phyloP scores from a whole-genome alignment of 2,797 vertebrate genomes.

The Eurystomus glaucurus region DNA sequence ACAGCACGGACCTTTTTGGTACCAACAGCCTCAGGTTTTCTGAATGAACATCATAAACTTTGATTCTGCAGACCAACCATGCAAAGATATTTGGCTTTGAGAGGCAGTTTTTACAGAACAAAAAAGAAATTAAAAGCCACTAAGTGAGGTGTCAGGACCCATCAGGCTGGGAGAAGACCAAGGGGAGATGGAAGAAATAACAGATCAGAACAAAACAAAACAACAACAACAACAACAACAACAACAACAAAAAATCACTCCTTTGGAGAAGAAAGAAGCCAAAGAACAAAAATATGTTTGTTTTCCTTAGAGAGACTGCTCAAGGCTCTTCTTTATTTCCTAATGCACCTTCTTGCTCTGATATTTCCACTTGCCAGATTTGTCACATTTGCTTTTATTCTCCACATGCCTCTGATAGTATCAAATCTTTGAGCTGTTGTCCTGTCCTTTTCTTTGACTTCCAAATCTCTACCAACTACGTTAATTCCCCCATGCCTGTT shows the following conservation, averaged over 20 bases:
- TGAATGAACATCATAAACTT: neutral
- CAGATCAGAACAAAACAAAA: neutral
- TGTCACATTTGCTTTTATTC: neutral
- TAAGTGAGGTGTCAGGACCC: neutral
- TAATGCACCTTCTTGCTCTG: neutral
- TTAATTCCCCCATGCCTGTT: neutral
- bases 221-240: too few relatives aligned
- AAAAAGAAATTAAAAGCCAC: neutral
- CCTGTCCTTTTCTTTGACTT: neutral
- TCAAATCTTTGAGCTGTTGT: neutral
- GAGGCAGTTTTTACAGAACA: neutral
- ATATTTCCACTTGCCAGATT: neutral
- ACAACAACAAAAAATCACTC: neutral
- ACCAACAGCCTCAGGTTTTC: neutral
- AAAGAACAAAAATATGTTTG: neutral
- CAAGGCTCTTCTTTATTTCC: neutral
- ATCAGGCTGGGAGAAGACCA: neutral
- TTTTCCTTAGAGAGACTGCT: neutral
- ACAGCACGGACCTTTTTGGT: neutral
- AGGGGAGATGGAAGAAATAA: neutral
- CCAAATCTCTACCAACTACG: neutral
- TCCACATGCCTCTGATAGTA: neutral
- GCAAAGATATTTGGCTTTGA: neutral
- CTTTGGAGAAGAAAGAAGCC: constrained; percentile 15
- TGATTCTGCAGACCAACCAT: neutral